phyloP scores from a whole-genome alignment of 2,797 vertebrate species.

The Podargus strigoides region DNA sequence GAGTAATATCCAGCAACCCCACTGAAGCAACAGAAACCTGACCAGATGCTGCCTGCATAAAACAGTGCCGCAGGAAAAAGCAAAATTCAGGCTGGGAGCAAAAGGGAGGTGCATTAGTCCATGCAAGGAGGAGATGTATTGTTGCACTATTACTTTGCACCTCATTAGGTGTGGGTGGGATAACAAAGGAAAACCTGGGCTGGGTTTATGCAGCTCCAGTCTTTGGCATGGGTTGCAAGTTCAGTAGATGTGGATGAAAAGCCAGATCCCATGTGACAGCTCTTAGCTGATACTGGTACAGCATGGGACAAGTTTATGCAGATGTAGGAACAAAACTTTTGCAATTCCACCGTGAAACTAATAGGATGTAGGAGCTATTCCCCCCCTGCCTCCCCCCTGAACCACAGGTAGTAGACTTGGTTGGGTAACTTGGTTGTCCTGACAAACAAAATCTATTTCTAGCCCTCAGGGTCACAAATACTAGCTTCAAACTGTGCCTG shows the following conservation, averaged over 20 bases:
- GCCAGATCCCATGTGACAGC: background rate
- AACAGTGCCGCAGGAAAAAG: background rate
- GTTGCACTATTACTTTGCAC: background rate
- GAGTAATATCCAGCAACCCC: background rate
- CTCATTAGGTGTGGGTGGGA: background rate
- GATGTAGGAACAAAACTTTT: background rate
- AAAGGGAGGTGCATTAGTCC: background rate
- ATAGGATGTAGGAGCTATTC: background rate
- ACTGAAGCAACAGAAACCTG: background rate
- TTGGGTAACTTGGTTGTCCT: no score
- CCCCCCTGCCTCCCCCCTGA: background rate
- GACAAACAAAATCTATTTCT: background rate
- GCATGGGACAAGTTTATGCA: background rate
- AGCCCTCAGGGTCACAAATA: background rate
- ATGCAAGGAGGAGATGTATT: background rate
- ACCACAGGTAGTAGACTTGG: no score
- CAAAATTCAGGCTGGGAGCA: background rate
- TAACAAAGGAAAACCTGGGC: background rate
- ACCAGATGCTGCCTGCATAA: background rate
- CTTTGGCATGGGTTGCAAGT: accelerated
- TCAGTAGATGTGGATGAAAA: background rate
- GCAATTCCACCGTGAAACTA: background rate
- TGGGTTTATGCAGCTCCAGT: background rate
- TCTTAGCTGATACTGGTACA: background rate
- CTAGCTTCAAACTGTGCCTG: background rate